Evolutionary conservation across 2,113 vertebrate species (phyloP), one percentile per base, ranked within the genome.

Genomic region (Cromileptes altivelis): DNA sequence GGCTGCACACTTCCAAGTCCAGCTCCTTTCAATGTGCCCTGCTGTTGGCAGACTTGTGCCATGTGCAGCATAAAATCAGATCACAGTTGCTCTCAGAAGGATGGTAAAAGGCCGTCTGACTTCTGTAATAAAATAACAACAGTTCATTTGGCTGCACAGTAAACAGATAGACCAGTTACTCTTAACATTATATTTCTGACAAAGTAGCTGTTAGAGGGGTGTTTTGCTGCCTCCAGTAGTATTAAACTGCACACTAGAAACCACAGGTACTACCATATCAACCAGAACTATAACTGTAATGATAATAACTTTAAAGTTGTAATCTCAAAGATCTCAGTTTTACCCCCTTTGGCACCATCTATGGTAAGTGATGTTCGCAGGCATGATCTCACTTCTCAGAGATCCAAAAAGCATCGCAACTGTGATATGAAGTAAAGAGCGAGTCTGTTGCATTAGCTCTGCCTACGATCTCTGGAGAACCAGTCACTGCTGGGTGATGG

Each of bases 21-120:
- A 73, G n/a, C 63, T 52, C 45, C 10, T 47, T 47, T 62, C 37
- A 33, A n/a, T 7, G 56, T 23, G 23, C 6, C 71, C 64, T 30
- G 70, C 78, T 72, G 60, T 47, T 80, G 14, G 42, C 63, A 49
- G 63, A 49, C 42, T 47, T 13, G 7, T 15, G 13, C 68, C 14
- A 13, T 49, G 56, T 64, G 25, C n/a, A 42, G 52, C 50, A 21
- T 33, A 18, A 33, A 52, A 75, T 60, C 55, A 68, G 45, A 53
- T 30, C 49, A 60, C 4, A 2, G 17, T 53, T 53, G 77, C 21
- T 64, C 23, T 47, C 21, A 53, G 23, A 57, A 15, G 33, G 53
- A 25, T 15, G 52, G n/a, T 8, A 64, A 62, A 63, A 19, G 33
- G n/a, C 19, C 15, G 23, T 7, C 18, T 45, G 33, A 21, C 10